Evolutionary conservation across 2,113 vertebrate species (phyloP).

Genomic region (Petromus typicus): DNA sequence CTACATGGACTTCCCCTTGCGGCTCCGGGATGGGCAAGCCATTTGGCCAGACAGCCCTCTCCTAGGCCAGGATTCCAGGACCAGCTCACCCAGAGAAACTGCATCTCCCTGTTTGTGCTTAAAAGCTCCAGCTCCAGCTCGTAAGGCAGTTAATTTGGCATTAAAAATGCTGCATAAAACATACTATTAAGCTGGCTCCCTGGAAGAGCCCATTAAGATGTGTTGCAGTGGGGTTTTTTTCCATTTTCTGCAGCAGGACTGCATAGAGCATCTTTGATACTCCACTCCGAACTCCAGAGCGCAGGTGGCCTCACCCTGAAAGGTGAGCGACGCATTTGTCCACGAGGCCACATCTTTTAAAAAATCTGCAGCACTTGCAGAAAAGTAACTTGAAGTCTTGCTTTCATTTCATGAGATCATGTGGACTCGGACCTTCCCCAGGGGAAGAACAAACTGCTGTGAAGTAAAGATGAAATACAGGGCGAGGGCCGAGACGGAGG

Average conservation of each 20-base stretch:
- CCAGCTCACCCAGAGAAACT: not conserved
- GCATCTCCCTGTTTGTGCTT: not conserved
- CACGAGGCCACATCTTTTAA: conserved; percentile 13
- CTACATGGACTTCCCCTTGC: not conserved
- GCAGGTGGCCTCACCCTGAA: not conserved
- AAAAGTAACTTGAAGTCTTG: conserved; percentile 32
- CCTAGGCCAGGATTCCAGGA: rapidly evolving
- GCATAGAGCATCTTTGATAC: not conserved
- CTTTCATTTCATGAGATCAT: conserved; percentile 12
- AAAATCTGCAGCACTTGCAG: not conserved
- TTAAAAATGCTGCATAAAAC: conserved; percentile 65
- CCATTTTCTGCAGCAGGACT: not conserved
- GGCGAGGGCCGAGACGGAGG: not conserved
- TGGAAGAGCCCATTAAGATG: conserved; percentile 29
- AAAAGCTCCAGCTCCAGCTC: conserved; percentile 43
- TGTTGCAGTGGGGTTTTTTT: rapidly evolving
- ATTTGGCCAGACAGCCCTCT: not conserved
- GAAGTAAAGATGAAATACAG: not conserved
- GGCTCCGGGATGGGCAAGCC: not conserved
- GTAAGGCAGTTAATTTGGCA: conserved; percentile 40
- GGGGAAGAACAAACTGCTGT: not conserved
- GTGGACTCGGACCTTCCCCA: not conserved
- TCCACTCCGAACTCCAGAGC: not conserved
- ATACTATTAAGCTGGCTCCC: not conserved
- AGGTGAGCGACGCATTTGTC: not conserved